These are phyloP conservation scores for Miltochrista miniata DNA, from an alignment of 2,888 invertebrate species.

Conservation along the genomic window DNA sequence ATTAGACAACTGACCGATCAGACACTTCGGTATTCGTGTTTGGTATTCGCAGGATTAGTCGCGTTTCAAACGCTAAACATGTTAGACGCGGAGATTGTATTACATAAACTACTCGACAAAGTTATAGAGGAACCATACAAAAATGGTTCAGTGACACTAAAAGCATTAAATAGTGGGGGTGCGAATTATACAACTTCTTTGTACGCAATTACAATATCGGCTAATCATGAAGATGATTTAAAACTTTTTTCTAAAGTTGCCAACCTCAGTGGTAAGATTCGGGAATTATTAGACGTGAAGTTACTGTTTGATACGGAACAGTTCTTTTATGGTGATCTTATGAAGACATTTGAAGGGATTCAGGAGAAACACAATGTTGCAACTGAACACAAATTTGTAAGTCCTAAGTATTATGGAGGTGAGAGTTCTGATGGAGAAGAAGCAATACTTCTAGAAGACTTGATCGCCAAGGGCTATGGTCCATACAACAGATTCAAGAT, in stretches of 20 bases:
- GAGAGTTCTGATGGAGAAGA: conserved; percentile 40
- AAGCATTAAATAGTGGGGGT: conserved; percentile 47
- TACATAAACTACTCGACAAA: conserved; percentile 39
- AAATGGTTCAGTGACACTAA: conserved; percentile 30
- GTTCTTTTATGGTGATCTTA: conserved; percentile 40
- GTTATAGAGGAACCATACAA: conserved; percentile 39
- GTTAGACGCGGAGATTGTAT: conserved; percentile 42
- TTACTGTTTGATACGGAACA: conserved; percentile 41
- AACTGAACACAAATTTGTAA: conserved; percentile 36
- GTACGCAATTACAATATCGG: conserved; percentile 34
- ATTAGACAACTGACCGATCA: not conserved
- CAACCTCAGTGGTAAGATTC: conserved; percentile 34
- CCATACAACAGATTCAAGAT: conserved; percentile 41
- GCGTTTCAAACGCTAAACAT: conserved; percentile 19
- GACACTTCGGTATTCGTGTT: not conserved
- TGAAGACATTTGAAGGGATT: conserved; percentile 29
- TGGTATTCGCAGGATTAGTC: not conserved
- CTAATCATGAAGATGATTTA: conserved; percentile 25
- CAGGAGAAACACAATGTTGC: conserved; percentile 40
- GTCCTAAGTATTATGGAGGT: conserved; percentile 49
- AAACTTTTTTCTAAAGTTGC: conserved; percentile 58
- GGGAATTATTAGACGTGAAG: conserved; percentile 32
- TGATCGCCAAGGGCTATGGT: conserved; percentile 45
- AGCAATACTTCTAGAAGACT: conserved; percentile 54
- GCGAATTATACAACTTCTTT: conserved; percentile 53